Conservation (phyloP, 1,140 invertebrate species). For the Dinothrombium tinctorium region DNA sequence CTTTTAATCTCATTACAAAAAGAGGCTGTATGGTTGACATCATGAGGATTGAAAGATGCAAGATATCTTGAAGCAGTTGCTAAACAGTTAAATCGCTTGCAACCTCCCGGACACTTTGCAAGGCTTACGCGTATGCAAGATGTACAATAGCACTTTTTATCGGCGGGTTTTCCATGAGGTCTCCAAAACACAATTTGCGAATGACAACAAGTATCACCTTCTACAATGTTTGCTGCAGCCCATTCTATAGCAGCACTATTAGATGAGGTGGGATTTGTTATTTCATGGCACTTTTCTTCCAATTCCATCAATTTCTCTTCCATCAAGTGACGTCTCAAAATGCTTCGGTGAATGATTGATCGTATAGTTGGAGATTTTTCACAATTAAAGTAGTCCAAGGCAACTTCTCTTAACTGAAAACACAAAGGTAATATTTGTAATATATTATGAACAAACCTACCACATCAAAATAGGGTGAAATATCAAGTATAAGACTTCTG, state of each 20-base stretch:
- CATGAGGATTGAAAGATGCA: constrained; percentile 4
- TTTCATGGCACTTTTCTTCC: constrained; percentile 13
- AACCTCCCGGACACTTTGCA: constrained; percentile 7
- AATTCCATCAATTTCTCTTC: constrained; percentile 14
- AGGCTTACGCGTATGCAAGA: constrained; percentile 5
- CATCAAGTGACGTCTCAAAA: constrained; percentile 11
- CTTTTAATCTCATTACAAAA: constrained; percentile 8
- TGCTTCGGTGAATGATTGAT: constrained; percentile 13
- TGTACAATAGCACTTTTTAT: constrained; percentile 10
- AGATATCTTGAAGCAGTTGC: constrained; percentile 7
- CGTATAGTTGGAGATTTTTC: constrained; percentile 12
- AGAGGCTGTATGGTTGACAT: constrained; percentile 4
- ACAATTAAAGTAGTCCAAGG: constrained; percentile 20
- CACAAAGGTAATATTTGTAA: constrained; percentile 8
- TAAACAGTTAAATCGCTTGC: constrained; percentile 8
- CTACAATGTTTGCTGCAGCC: not conserved
- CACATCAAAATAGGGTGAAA: constrained; percentile 18
- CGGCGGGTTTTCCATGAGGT: constrained; percentile 1
- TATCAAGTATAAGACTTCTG: constrained; percentile 16
- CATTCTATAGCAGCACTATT: too few relatives aligned
- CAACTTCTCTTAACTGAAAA: constrained; percentile 21
- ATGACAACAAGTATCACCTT: constrained; percentile 9
- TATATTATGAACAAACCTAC: constrained; percentile 14
- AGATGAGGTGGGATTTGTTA: not conserved
- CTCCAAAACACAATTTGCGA: constrained; percentile 7